Evolutionary conservation across 1,140 invertebrate genomes (phyloP).

Genomic region (Triops longicaudatus): DNA sequence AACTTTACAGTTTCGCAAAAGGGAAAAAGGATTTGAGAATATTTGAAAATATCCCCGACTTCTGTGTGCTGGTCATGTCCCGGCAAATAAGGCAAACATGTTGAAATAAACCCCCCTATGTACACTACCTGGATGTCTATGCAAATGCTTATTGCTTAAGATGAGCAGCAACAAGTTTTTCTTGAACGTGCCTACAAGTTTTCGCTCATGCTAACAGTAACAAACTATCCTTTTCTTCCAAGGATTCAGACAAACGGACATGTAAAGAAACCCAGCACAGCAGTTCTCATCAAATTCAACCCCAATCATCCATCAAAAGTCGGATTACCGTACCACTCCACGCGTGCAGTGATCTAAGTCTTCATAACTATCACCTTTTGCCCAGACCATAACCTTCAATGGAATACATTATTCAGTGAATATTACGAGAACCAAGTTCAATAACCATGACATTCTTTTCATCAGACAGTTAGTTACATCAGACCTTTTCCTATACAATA

Average conservation of each 20-base stretch:
- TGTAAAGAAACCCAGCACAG: background rate
- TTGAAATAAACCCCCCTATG: background rate
- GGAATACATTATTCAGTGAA: no score
- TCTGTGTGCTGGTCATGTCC: background rate
- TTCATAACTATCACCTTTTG: no score
- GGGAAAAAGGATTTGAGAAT: background rate
- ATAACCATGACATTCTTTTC: no score
- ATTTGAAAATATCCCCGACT: background rate
- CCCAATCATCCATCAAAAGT: background rate
- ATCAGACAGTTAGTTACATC: no score
- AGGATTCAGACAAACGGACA: background rate
- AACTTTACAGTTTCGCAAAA: background rate
- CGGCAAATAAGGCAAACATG: background rate
- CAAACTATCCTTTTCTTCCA: background rate
- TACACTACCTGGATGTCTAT: background rate
- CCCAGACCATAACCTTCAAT: no score
- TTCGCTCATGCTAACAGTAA: background rate
- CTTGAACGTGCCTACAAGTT: background rate
- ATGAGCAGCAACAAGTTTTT: conserved; percentile 2
- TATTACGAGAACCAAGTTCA: no score
- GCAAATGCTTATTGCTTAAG: background rate
- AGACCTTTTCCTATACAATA: no score
- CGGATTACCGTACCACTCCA: background rate
- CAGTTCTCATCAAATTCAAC: background rate
- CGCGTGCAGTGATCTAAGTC: background rate